Base-by-base conservation (phyloP, 2,113 vertebrate species). In the Pelodiscus sinensis region DNA sequence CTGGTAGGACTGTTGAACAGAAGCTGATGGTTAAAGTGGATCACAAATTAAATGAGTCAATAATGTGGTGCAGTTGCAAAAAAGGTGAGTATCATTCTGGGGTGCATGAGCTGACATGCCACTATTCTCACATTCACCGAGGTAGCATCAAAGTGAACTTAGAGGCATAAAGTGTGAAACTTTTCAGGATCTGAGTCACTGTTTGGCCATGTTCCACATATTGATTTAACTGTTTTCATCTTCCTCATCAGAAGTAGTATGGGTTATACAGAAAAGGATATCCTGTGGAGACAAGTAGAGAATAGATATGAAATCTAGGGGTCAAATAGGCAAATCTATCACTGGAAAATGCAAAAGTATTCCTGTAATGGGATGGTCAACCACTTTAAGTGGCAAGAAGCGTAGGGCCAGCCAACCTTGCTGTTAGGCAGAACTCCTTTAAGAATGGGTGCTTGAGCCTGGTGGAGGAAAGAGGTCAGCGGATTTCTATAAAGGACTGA, bases 61-160 rank as follows among this genome's bases (percentile, higher is more conserved):
- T 15, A 68, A n/a, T 31, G 31, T n/a, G 62, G 16, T 68, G 8
- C 31, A n/a, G 31, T 68, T 68, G 62, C 31, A 8, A 68, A n/a
- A 68, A 68, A 68, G 62, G 7, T 68, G 16, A 68, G 8, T 9
- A n/a, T 68, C 62, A 68, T n/a, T 68, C 16, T 68, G 14, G 7
- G 31, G 13, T 65, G 29, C 62, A 68, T 15, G 29, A n/a, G 62
- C 29, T n/a, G 62, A 68, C 31, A n/a, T 60, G 5, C 10, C 79
- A 25, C 68, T 38, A 5, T 0, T 0, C 35, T 56, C 58, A 65
- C 27, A 79, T 65, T 65, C 8, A 1, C 54, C 78, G 31, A 27
- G 18, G 21, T 9, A 71, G 0, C 0, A 1, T 11, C 68, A 54
- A 8, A 2, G 52, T 21, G 31, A 50, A 31, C 10, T 25, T 0